A percentile compares a stretch with the other conserved stretches of the same genome.
Evolutionary conservation across 2,888 invertebrate species (phyloP).

Genomic region (Pardosa pseudoannulata): DNA sequence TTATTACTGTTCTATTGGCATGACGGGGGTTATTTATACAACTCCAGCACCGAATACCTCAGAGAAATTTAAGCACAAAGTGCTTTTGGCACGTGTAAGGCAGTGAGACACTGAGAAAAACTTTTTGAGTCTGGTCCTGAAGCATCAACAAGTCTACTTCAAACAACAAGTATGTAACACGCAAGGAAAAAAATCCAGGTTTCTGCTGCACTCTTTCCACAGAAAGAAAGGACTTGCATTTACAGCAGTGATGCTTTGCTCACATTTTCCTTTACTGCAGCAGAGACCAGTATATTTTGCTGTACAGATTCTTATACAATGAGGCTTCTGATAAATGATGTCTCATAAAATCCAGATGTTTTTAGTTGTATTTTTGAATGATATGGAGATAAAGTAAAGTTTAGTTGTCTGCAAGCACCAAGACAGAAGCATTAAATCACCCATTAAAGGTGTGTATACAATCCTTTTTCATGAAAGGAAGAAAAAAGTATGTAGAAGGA

Average conservation of each 20-base stretch:
- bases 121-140: constrained; percentile 66
- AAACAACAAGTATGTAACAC: constrained; percentile 65
- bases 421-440: constrained; percentile 69
- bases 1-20: constrained; percentile 28
- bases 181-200: constrained; percentile 27
- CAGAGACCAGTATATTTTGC: constrained; percentile 44
- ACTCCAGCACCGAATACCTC: constrained; percentile 70
- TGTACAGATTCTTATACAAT: constrained; percentile 55
- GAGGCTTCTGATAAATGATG: constrained; percentile 66
- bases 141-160: constrained; percentile 65
- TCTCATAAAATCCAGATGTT: constrained; percentile 69
- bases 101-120: constrained; percentile 72
- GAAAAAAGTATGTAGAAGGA: constrained; percentile 45
- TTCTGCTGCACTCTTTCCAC: constrained; percentile 54
- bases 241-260: neutral
- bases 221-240: constrained; percentile 34
- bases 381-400: constrained; percentile 72
- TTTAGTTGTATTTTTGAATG: constrained; percentile 47
- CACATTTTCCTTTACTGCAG: constrained; percentile 33
- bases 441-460: constrained; percentile 60
- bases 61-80: constrained; percentile 65
- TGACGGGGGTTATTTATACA: constrained; percentile 31
- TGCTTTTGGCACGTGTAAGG: constrained; percentile 73
- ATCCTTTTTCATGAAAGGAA: constrained; percentile 44
- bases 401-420: constrained; percentile 72